These are phyloP conservation scores for Origma solitaria DNA, from an alignment of 2,113 vertebrate genomes.

Conservation along the genomic window DNA sequence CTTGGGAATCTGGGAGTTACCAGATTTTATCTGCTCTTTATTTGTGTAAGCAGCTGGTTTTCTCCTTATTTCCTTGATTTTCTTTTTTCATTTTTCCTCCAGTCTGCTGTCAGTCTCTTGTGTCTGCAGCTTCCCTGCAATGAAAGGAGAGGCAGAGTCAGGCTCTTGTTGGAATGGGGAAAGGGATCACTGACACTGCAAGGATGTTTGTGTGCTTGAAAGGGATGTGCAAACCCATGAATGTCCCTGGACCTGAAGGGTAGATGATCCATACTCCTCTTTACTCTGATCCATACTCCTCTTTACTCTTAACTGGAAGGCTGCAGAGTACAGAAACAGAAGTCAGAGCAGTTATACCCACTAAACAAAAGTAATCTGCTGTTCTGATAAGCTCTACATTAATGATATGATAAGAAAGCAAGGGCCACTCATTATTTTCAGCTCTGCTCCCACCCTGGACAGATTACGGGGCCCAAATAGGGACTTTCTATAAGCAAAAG, in stretches of 20 bases:
- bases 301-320: not conserved
- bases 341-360: not conserved
- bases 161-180: not conserved
- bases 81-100: not conserved
- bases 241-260: too few species aligned
- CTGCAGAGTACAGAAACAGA: not conserved
- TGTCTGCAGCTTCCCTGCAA: not conserved
- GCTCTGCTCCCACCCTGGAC: not conserved
- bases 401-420: not conserved
- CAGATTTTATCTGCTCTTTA: not conserved
- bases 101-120: not conserved
- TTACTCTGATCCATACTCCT: not conserved
- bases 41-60: not conserved
- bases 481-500: not conserved
- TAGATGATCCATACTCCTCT: not conserved
- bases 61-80: not conserved
- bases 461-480: not conserved
- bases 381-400: not conserved
- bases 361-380: not conserved
- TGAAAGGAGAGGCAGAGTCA: not conserved
- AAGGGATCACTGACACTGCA: rapidly evolving
- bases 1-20: not conserved
- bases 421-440: not conserved
- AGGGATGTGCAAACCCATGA: not conserved
- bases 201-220: not conserved